Evolutionary conservation across 1,140 invertebrate species (phyloP).

Genomic region (Hyphantria cunea): DNA sequence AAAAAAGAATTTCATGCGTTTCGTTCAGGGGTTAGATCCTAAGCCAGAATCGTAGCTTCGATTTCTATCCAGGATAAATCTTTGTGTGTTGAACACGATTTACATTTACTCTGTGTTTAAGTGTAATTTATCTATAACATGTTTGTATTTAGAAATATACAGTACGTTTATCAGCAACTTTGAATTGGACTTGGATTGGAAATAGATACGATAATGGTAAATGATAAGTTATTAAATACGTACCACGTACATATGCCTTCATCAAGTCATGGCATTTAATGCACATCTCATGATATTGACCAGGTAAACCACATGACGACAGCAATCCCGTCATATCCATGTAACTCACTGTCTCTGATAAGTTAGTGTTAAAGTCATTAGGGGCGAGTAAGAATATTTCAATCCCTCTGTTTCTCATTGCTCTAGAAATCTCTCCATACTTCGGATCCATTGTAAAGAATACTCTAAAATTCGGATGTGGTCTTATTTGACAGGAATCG

Average conservation of each 20-base stretch:
- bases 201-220: conserved; percentile 1
- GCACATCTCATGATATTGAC: conserved; percentile 62
- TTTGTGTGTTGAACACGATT: too few relatives aligned
- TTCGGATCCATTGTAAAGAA: conserved; percentile 97
- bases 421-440: conserved; percentile 97
- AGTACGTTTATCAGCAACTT: too few relatives aligned
- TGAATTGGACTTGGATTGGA: too few relatives aligned
- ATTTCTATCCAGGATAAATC: too few relatives aligned
- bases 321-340: conserved; percentile 74
- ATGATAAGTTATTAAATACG: neutral
- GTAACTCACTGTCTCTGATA: conserved; percentile 65
- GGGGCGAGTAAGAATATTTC: conserved; percentile 90
- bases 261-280: conserved; percentile 70
- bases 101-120: too few relatives aligned
- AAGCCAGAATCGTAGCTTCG: too few relatives aligned
- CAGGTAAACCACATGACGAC: conserved; percentile 62
- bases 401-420: conserved; percentile 98
- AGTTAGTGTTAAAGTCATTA: conserved; percentile 54
- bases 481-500: conserved; percentile 88
- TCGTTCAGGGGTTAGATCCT: too few relatives aligned
- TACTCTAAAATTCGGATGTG: conserved; percentile 95
- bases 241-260: conserved; percentile 74
- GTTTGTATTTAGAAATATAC: too few relatives aligned
- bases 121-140: too few relatives aligned
- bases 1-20: too few relatives aligned